phyloP scores from a whole-genome alignment of 2,797 vertebrate species.

The Urocyon cinereoargenteus region DNA sequence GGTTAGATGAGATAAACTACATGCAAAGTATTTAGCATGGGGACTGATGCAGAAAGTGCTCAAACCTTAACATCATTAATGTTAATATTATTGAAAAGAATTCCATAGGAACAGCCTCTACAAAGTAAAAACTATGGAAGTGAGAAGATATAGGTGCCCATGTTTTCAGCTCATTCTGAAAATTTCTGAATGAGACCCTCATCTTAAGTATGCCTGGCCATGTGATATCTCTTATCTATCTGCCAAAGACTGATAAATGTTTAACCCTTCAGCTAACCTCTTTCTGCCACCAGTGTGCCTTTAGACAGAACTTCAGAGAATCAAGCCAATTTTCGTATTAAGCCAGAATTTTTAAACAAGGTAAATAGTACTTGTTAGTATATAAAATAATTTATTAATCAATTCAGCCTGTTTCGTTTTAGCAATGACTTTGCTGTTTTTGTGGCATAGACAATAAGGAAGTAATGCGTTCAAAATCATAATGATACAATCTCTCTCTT shows the following conservation, averaged over 20 bases:
- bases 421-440: not conserved
- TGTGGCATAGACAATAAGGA: not conserved
- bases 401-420: not conserved
- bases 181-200: not conserved
- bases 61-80: not conserved
- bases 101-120: not conserved
- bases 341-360: slow-evolving; percentile 22
- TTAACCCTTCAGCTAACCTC: not conserved
- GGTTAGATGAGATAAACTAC: not conserved
- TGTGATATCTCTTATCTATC: not conserved
- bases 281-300: not conserved
- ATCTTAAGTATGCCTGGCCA: not conserved
- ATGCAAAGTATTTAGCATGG: not conserved
- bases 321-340: not conserved
- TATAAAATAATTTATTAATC: slow-evolving; percentile 1
- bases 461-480: slow-evolving; percentile 28
- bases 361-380: not conserved
- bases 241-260: not conserved
- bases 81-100: slow-evolving; percentile 1
- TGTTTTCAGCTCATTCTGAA: not conserved
- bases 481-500: slow-evolving; percentile 77
- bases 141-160: not conserved
- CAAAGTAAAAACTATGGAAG: not conserved
- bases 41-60: not conserved
- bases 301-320: not conserved